Conservation (phyloP, 2,797 vertebrate species). For the Enteromius anoplus region DNA sequence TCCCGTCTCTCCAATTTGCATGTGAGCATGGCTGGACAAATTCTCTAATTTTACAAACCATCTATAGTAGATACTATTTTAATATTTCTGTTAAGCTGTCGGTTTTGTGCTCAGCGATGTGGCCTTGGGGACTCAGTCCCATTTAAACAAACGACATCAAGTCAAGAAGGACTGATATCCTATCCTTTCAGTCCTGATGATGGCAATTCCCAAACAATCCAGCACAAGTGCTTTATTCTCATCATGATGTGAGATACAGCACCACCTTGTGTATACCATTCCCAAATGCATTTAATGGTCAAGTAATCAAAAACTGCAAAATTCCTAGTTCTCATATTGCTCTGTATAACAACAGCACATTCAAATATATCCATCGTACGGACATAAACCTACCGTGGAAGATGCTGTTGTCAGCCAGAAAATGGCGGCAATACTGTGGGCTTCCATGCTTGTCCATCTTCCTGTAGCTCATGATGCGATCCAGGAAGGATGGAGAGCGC, state of each 20-base stretch:
- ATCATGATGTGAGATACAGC: constrained; percentile 27
- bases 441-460: constrained; percentile 79
- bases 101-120: neutral
- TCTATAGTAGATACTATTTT: neutral
- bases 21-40: neutral
- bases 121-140: neutral
- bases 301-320: neutral
- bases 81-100: constrained; percentile 4
- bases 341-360: neutral
- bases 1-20: neutral
- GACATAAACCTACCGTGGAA: constrained; percentile 86
- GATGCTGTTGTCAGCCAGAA: constrained; percentile 90
- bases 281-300: neutral
- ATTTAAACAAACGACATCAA: constrained; percentile 31
- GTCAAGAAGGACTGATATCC: neutral
- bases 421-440: constrained; percentile 90
- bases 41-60: neutral
- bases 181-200: neutral
- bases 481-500: constrained; percentile 9
- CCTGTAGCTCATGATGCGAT: constrained; percentile 83
- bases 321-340: neutral
- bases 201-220: constrained; percentile 3
- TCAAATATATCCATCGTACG: neutral
- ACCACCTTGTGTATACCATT: constrained; percentile 45
- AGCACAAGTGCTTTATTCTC: neutral